These are phyloP conservation scores for Poecilia gillii DNA, from an alignment of 2,797 vertebrate genomes.

Conservation along the genomic window DNA sequence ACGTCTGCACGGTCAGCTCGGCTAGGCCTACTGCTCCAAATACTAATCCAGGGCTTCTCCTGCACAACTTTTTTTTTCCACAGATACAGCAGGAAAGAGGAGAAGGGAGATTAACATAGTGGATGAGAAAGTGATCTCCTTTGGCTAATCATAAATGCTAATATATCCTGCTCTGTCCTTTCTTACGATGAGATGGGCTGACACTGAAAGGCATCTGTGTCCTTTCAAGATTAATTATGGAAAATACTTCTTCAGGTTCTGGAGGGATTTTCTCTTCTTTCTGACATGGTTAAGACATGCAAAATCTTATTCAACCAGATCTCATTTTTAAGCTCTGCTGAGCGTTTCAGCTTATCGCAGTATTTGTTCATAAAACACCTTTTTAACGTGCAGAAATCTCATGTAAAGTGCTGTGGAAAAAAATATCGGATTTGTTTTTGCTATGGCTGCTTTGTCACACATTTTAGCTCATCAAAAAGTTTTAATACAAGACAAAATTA, in stretches of 20 bases:
- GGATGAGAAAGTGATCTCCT: slow-evolving; percentile 67
- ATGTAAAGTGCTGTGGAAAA: not conserved
- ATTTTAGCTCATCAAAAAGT: not conserved
- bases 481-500: not conserved
- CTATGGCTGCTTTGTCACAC: not conserved
- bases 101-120: slow-evolving; percentile 72
- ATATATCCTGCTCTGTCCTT: slow-evolving; percentile 75
- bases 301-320: slow-evolving; percentile 4
- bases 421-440: not conserved
- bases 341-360: not conserved
- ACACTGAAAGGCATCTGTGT: slow-evolving; percentile 62
- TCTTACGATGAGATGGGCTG: slow-evolving; percentile 51
- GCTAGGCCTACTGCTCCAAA: slow-evolving; percentile 30
- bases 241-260: slow-evolving; percentile 39
- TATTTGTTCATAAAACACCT: not conserved
- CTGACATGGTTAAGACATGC: slow-evolving; percentile 1
- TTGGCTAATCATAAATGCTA: slow-evolving; percentile 79
- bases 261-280: not conserved
- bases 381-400: not conserved
- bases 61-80: slow-evolving; percentile 33
- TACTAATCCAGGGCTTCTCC: slow-evolving; percentile 36
- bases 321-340: slow-evolving; percentile 18
- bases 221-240: slow-evolving; percentile 64
- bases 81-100: slow-evolving; percentile 55
- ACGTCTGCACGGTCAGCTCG: slow-evolving; percentile 47